These are phyloP conservation scores for Prunella fulvescens DNA, from an alignment of 2,113 vertebrate genomes.

Conservation along the genomic window DNA sequence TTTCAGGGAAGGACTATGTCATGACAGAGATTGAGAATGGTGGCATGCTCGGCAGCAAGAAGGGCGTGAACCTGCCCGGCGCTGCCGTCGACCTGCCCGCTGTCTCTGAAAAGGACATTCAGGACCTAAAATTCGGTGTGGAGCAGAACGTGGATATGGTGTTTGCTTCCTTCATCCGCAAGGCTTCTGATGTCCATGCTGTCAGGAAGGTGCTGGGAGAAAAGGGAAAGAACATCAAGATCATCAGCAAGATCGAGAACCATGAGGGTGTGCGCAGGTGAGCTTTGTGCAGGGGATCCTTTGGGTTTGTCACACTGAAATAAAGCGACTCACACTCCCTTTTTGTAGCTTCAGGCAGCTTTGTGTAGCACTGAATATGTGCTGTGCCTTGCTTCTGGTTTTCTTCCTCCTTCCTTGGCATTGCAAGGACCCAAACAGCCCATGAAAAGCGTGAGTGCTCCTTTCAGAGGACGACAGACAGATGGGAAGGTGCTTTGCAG, in stretches of 20 bases:
- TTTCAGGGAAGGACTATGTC: constrained; percentile 81
- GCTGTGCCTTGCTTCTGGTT: neutral
- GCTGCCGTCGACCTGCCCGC: constrained; percentile 93
- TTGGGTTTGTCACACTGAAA: neutral
- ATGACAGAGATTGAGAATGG: constrained; percentile 90
- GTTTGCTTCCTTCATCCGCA: constrained; percentile 97
- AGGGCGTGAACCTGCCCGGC: constrained; percentile 93
- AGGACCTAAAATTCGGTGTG: constrained; percentile 92
- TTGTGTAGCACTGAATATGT: neutral
- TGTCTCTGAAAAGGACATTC: constrained; percentile 90
- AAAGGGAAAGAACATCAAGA: constrained; percentile 95
- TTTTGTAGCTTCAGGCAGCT: neutral
- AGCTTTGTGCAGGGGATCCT: neutral
- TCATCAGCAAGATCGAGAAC: constrained; percentile 99
- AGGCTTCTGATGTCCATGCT: constrained; percentile 89
- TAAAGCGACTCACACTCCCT: accelerated
- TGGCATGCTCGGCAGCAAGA: constrained; percentile 92
- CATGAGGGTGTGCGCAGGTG: constrained; percentile 95
- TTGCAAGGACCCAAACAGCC: neutral
- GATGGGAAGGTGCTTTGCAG: neutral
- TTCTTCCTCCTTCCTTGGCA: neutral
- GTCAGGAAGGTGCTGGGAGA: constrained; percentile 91
- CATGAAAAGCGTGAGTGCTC: accelerated
- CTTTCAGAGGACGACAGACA: neutral
- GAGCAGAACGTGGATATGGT: constrained; percentile 97